Evolutionary conservation across 30 jellyfish, hydroid and myxozoan genomes (phyloP).

Genomic region (Cassiopea andromeda): DNA sequence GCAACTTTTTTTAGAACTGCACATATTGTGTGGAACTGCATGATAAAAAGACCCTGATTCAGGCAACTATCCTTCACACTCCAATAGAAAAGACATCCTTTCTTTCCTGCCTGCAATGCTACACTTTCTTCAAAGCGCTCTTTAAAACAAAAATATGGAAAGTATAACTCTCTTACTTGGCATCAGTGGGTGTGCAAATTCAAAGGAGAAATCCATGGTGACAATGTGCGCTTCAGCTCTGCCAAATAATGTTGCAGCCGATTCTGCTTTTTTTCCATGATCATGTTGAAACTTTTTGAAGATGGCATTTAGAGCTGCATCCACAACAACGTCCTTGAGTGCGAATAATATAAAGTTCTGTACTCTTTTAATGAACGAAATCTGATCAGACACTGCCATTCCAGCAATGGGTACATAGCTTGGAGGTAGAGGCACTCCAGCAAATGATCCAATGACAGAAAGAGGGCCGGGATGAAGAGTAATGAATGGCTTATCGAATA

Average conservation of each 20-base stretch:
- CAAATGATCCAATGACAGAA: constrained; percentile 13
- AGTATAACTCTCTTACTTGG: too few species aligned
- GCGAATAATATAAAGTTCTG: not conserved
- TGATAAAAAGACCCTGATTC: too few species aligned
- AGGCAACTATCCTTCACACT: too few species aligned
- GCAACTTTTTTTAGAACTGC: too few species aligned
- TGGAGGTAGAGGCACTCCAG: constrained; percentile 52
- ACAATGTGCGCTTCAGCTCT: constrained; percentile 43
- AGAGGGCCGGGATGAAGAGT: constrained; percentile 24
- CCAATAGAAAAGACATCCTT: too few species aligned
- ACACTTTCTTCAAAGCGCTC: too few species aligned
- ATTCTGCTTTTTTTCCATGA: not conserved
- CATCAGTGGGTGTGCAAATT: constrained; percentile 54
- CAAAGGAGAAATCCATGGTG: constrained; percentile 45
- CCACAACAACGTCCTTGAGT: not conserved
- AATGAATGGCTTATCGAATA: constrained; percentile 38
- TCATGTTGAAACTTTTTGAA: constrained; percentile 8
- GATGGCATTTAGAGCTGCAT: not conserved
- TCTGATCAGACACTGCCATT: constrained; percentile 19
- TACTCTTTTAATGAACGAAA: constrained; percentile 48
- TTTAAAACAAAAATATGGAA: too few species aligned
- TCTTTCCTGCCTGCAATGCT: too few species aligned
- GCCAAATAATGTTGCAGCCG: constrained; percentile 1
- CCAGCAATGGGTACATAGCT: constrained; percentile 54
- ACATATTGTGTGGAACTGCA: too few species aligned